These are phyloP conservation scores for Xyliphius kryptos DNA, from an alignment of 2,113 vertebrate species.

Conservation along the genomic window DNA sequence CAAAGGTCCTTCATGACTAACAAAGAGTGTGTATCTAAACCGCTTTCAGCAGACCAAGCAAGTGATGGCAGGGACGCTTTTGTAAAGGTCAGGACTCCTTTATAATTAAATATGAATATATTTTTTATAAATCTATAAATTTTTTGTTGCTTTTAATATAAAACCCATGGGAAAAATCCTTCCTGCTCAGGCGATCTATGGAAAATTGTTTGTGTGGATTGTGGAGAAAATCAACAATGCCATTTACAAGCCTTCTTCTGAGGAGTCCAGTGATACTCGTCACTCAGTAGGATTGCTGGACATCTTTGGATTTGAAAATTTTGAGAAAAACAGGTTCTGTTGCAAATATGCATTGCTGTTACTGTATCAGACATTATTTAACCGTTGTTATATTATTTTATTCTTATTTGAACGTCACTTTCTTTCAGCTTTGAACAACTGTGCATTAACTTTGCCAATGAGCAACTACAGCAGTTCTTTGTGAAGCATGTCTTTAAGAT, in stretches of 20 bases:
- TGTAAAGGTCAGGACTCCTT: no score
- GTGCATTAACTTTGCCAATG: constrained; percentile 96
- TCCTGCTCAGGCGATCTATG: constrained; percentile 96
- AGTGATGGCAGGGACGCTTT: constrained; percentile 82
- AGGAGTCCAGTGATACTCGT: constrained; percentile 52
- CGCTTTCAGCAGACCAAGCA: constrained; percentile 74
- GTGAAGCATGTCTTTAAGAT: constrained; percentile 84
- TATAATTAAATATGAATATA: no score
- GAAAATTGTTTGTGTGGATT: constrained; percentile 87
- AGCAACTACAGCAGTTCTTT: constrained; percentile 97
- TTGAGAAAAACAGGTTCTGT: constrained; percentile 93
- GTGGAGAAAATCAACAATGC: constrained; percentile 86
- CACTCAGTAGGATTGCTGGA: constrained; percentile 86
- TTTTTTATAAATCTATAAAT: no score
- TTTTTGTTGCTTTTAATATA: no score
- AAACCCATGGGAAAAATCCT: no score
- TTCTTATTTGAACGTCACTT: no score
- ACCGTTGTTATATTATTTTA: no score
- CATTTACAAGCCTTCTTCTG: constrained; percentile 66
- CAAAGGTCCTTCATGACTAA: constrained; percentile 77
- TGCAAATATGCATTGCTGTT: no score
- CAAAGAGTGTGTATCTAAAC: constrained; percentile 77
- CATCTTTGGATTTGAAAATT: constrained; percentile 99
- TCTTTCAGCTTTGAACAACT: constrained; percentile 98
- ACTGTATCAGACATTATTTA: no score